Conservation (phyloP, 53 echinoderm and acorn worm species). For the Hippasteria phrygiana region DNA sequence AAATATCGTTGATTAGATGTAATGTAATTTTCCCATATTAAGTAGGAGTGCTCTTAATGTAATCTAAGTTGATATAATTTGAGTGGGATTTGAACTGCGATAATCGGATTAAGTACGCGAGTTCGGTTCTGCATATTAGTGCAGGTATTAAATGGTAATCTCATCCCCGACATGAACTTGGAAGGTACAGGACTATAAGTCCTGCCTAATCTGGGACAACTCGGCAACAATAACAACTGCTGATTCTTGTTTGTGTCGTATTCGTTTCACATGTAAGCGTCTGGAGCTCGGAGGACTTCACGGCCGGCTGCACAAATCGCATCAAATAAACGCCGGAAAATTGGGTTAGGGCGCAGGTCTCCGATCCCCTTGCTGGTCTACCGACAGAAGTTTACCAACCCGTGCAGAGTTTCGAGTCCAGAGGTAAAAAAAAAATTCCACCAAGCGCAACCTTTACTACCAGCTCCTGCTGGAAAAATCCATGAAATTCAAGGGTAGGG, state of each 20-base stretch:
- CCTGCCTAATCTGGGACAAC: background rate
- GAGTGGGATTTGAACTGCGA: background rate
- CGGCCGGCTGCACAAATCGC: background rate
- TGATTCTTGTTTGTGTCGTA: conserved; percentile 5
- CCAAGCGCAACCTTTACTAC: too few relatives aligned
- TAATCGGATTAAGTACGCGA: background rate
- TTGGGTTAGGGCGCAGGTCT: conserved; percentile 31
- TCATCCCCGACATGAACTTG: background rate
- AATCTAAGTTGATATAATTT: background rate
- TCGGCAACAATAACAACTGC: background rate
- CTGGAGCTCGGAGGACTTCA: background rate
- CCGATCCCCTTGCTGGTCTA: background rate
- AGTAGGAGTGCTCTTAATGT: background rate
- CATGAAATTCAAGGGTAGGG: background rate
- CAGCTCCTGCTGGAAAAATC: background rate
- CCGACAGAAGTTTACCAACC: conserved; percentile 60
- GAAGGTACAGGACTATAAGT: background rate
- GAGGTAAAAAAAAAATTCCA: too few relatives aligned
- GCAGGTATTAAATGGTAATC: background rate
- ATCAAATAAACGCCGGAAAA: conserved; percentile 18
- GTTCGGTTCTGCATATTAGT: background rate
- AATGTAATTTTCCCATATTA: too few relatives aligned
- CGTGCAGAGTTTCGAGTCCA: background rate
- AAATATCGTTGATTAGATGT: background rate
- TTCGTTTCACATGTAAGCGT: background rate